phyloP scores from a whole-genome alignment of 2,797 vertebrate species.

The Loris lydekkerianus region DNA sequence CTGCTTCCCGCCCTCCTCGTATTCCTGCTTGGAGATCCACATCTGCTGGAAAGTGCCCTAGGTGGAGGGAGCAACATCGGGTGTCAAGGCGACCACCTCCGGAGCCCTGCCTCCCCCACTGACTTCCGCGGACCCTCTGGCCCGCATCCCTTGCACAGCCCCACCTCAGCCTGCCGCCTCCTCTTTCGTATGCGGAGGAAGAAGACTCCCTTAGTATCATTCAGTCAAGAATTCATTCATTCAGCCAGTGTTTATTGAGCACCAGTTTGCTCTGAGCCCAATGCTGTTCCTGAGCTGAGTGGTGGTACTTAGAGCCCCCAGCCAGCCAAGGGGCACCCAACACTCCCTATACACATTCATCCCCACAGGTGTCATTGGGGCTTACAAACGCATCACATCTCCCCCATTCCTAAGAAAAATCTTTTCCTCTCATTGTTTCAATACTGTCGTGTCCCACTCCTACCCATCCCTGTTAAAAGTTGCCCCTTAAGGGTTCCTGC shows the following conservation, averaged over 20 bases:
- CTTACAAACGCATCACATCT: neutral
- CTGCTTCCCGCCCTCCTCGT: constrained; percentile 90
- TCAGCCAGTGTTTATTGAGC: constrained; percentile 36
- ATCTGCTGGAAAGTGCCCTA: constrained; percentile 90
- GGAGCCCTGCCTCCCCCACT: neutral
- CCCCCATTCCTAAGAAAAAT: neutral
- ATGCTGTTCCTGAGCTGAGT: neutral
- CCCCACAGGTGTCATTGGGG: neutral
- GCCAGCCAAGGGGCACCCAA: neutral
- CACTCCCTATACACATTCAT: neutral
- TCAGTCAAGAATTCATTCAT: constrained; percentile 50
- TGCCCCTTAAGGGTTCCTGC: neutral
- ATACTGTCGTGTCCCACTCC: neutral
- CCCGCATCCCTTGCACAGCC: neutral
- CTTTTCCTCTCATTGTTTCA: neutral
- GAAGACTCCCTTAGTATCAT: neutral
- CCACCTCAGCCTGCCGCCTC: neutral
- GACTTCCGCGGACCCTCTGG: neutral
- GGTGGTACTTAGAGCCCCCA: neutral
- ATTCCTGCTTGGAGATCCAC: constrained; percentile 91
- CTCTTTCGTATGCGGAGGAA: neutral
- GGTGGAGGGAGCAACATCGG: neutral
- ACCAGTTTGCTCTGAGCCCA: neutral
- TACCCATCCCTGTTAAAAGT: neutral
- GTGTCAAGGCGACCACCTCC: neutral